A percentile compares a stretch with the other conserved stretches of the same genome.
Evolutionary conservation across 2,888 invertebrate genomes (phyloP).

Genomic region (Chromoteleia sp.): DNA sequence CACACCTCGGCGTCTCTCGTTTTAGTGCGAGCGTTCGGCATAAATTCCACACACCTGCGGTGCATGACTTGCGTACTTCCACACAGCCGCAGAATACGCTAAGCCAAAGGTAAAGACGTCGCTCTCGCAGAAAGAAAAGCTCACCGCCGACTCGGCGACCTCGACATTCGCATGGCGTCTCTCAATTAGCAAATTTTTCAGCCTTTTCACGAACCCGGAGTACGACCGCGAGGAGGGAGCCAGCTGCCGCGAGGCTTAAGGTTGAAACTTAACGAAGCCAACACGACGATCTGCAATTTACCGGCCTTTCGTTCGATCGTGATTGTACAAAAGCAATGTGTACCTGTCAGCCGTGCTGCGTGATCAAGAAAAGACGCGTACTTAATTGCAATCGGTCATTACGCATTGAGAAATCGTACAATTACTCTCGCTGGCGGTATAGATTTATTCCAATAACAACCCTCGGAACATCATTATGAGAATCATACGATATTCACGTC

Average conservation of each 20-base stretch:
- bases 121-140: conserved; percentile 36
- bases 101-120: conserved; percentile 42
- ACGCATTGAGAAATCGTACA: conserved; percentile 51
- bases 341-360: conserved; percentile 56
- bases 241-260: conserved; percentile 45
- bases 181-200: conserved; percentile 65
- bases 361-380: conserved; percentile 60
- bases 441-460: conserved; percentile 51
- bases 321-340: conserved; percentile 62
- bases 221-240: conserved; percentile 28
- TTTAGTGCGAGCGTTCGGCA: conserved; percentile 52
- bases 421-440: conserved; percentile 27
- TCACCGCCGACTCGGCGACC: conserved; percentile 29
- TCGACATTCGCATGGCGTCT: conserved; percentile 61
- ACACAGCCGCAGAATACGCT: conserved; percentile 42
- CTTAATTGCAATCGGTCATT: conserved; percentile 60
- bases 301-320: conserved; percentile 53
- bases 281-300: conserved; percentile 60
- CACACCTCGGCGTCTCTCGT: conserved; percentile 61
- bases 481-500: conserved; percentile 12
- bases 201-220: conserved; percentile 31
- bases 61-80: conserved; percentile 66
- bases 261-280: conserved; percentile 53
- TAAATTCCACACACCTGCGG: conserved; percentile 66
- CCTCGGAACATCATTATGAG: background rate